Evolutionary conservation across 1,140 invertebrate genomes (phyloP).

Genomic region (Sycobia sp.): DNA sequence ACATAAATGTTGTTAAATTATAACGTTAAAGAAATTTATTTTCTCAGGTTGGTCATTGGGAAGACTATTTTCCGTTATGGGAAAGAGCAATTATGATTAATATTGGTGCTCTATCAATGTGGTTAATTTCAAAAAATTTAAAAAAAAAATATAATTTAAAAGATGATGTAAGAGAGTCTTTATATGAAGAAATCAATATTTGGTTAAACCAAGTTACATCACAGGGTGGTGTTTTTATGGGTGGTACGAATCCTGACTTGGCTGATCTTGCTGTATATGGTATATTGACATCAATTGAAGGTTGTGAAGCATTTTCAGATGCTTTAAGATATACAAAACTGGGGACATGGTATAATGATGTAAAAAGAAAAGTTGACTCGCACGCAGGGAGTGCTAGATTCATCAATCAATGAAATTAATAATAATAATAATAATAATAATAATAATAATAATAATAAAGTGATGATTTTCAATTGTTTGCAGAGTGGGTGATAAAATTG

Average conservation of each 20-base stretch:
- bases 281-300: constrained; percentile 92
- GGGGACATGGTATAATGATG: constrained; percentile 62
- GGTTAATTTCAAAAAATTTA: constrained; percentile 84
- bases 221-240: constrained; percentile 77
- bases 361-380: constrained; percentile 61
- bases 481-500: no score
- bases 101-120: constrained; percentile 93
- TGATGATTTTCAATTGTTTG: no score
- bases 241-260: constrained; percentile 86
- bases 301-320: constrained; percentile 90
- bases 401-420: constrained; percentile 35
- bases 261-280: constrained; percentile 95
- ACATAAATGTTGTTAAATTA: constrained; percentile 2
- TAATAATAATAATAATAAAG: no score
- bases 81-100: constrained; percentile 90
- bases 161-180: constrained; percentile 85
- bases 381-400: constrained; percentile 57
- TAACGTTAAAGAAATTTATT: constrained; percentile 13
- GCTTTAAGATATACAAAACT: constrained; percentile 76
- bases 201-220: constrained; percentile 78
- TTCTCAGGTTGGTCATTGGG: constrained; percentile 83
- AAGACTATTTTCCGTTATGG: constrained; percentile 83
- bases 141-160: constrained; percentile 86
- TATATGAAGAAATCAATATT: constrained; percentile 86
- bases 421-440: neutral